A percentile compares a stretch with the other conserved stretches of the same genome.
Conservation (phyloP, 2,113 vertebrate species). For the Charadrius vociferus region DNA sequence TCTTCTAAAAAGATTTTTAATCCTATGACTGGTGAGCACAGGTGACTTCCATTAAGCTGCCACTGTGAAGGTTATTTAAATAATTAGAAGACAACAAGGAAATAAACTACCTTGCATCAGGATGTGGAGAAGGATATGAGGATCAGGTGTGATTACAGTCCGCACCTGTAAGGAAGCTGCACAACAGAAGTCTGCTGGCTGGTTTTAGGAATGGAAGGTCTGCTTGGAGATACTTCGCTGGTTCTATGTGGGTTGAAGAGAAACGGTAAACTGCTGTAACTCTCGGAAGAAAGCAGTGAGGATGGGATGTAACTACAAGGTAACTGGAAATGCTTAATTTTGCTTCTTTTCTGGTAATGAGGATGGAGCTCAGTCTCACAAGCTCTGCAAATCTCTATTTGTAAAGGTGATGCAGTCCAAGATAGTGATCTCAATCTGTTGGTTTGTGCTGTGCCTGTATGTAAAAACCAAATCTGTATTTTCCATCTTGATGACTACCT, state of each 20-base stretch:
- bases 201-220: background rate
- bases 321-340: background rate
- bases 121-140: background rate
- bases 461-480: background rate
- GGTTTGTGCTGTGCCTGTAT: conserved; percentile 12
- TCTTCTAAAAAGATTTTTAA: background rate
- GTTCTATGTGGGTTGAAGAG: background rate
- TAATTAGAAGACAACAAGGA: background rate
- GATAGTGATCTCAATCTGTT: conserved; percentile 34
- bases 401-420: conserved; percentile 46
- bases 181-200: background rate
- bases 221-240: background rate
- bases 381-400: conserved; percentile 59
- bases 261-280: rapidly evolving
- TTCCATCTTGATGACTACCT: background rate
- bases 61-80: background rate
- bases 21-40: background rate
- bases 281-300: background rate
- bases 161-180: background rate
- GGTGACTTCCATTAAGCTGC: background rate
- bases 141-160: background rate
- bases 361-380: background rate
- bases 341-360: background rate
- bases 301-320: background rate
- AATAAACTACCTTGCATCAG: background rate